Base-by-base conservation (phyloP, 2,888 invertebrate species). In the Chalcis sispes region DNA sequence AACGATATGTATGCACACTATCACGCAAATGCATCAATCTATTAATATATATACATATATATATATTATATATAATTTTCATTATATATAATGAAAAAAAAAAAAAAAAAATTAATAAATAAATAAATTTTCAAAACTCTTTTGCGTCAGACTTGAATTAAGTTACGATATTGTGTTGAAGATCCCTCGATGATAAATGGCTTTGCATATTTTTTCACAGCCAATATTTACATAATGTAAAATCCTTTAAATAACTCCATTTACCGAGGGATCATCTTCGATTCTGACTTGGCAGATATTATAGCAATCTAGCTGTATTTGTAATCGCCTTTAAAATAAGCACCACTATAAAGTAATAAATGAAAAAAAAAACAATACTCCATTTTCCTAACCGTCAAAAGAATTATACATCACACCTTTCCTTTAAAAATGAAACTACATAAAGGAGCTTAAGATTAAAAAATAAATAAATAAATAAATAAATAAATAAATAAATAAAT, bases 21-120 rank as follows among this genome's bases (percentile, higher is more conserved):
- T 79, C 77, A 78, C 79, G 79, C 78, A 75, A 77, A 80, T 79
- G 79, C 80, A 81, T 76, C 56, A 64, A 32, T 40, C 18, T 73
- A 59, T 59, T 7, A 61, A 61, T 40, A 23, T n/a, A 56, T 23
- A 52, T 52, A n/a, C n/a, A n/a, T n/a, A n/a, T n/a, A 18, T 13
- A 1, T 50, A 48, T 48, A 7, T 48, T 48, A 7, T 48, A n/a
- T n/a, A 48, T 13, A 48, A 15, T 20, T 50, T 50, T 18, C 50
- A 48, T 40, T 18, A 23, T 59, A 59, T 1, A 29, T 13, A 56
- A 56, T 20, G 23, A 54, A 48, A 52, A 48, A 58, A 8, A 61
- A 36, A n/a, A 50, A 54, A n/a, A n/a, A 15, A 50, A 48, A 20
- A 20, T 25, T 59, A 13, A 7, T 46, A n/a, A 46, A 36, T 27